Conservation (phyloP, 2,888 invertebrate species). For the Drosophila borborema region DNA sequence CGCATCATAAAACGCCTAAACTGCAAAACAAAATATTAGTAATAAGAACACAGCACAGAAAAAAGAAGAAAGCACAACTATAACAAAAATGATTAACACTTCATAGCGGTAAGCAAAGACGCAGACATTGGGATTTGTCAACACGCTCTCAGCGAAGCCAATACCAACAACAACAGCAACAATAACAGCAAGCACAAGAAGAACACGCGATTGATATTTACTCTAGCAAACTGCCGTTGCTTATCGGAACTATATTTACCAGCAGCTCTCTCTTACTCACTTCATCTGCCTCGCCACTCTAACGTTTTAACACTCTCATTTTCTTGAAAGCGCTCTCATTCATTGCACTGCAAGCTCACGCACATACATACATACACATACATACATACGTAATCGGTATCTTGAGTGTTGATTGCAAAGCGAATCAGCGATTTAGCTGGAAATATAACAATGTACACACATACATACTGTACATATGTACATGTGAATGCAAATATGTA, state of each 20-base stretch:
- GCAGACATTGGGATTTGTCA: neutral
- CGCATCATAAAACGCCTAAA: conserved; percentile 20
- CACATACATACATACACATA: neutral
- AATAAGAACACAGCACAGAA: conserved; percentile 2
- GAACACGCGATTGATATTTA: neutral
- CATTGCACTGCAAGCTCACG: conserved; percentile 8
- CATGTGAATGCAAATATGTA: neutral
- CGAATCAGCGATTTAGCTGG: neutral
- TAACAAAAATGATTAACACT: conserved; percentile 34
- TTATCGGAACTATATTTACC: conserved; percentile 18
- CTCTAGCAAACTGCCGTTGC: conserved; percentile 4
- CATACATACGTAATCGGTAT: neutral
- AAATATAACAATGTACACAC: neutral
- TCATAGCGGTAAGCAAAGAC: conserved; percentile 12
- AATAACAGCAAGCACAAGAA: neutral
- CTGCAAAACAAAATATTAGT: conserved; percentile 14
- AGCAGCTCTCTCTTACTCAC: neutral
- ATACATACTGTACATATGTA: neutral
- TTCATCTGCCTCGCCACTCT: neutral
- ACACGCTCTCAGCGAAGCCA: neutral
- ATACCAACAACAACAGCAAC: neutral
- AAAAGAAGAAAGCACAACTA: too few species aligned
- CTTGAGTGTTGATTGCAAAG: neutral
- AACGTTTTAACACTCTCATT: conserved; percentile 1
- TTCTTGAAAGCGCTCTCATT: neutral